Conservation (phyloP, 2,113 vertebrate species). For the Mastomys coucha region DNA sequence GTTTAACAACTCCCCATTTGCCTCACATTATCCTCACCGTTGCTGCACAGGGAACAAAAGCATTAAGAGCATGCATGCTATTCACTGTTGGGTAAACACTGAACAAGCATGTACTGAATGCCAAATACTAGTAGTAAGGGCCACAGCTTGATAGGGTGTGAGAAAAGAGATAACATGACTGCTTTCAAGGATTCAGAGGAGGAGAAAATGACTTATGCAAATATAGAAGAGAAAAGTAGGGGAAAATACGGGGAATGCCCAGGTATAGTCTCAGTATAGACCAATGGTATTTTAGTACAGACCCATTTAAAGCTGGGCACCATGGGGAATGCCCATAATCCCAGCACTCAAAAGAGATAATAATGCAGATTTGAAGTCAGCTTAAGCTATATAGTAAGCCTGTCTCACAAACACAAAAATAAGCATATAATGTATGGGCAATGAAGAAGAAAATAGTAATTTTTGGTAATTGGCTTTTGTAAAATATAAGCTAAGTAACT, state of each 20-base stretch:
- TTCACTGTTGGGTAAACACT: background rate
- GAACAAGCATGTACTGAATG: background rate
- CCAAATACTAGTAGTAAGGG: background rate
- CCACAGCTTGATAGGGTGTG: background rate
- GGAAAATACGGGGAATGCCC: background rate
- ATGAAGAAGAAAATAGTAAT: background rate
- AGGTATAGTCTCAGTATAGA: background rate
- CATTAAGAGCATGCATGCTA: background rate
- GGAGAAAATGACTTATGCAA: slow-evolving; percentile 1
- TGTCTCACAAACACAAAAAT: background rate
- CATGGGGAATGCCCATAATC: background rate
- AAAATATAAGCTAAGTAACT: background rate
- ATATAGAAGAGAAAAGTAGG: background rate
- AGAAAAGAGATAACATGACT: background rate
- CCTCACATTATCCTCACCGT: background rate
- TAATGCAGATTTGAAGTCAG: background rate
- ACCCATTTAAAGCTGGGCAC: background rate
- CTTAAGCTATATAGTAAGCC: background rate
- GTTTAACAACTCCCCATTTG: background rate
- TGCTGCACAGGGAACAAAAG: background rate
- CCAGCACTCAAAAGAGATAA: background rate
- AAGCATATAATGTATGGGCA: background rate
- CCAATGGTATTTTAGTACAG: background rate
- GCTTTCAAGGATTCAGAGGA: background rate
- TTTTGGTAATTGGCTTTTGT: background rate